Percentiles rank a stretch among this genome's conserved stretches.
phyloP scores from a whole-genome alignment of 2,888 invertebrate species.

The Noctua fimbriata region DNA sequence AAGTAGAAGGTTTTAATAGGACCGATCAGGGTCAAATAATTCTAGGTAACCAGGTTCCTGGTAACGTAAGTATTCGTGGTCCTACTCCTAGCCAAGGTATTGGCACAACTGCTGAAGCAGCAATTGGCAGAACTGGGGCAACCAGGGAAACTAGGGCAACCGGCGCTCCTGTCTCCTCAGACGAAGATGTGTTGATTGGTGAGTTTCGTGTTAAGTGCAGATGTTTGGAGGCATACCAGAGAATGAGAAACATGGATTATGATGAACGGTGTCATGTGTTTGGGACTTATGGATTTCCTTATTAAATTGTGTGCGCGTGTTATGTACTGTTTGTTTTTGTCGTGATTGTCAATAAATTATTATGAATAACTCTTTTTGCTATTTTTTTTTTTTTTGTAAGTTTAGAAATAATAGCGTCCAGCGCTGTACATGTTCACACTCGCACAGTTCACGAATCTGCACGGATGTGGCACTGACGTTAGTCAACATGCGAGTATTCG shows the following conservation, averaged over 20 bases:
- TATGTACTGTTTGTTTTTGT: slow-evolving; percentile 36
- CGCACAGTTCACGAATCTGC: neutral
- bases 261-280: slow-evolving; percentile 1
- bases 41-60: neutral
- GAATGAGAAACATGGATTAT: slow-evolving; percentile 13
- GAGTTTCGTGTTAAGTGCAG: slow-evolving; percentile 28
- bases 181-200: slow-evolving; percentile 16
- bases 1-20: neutral
- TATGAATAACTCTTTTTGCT: neutral
- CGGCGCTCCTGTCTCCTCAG: slow-evolving; percentile 8
- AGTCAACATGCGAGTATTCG: neutral
- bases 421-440: neutral
- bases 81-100: neutral
- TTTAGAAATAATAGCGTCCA: neutral
- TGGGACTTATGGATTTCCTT: neutral
- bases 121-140: neutral
- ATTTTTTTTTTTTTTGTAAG: neutral
- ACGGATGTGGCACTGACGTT: neutral
- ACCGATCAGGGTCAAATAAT: neutral
- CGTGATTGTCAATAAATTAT: slow-evolving; percentile 40
- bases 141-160: neutral
- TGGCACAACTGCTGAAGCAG: slow-evolving; percentile 18
- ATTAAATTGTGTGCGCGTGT: slow-evolving; percentile 35
- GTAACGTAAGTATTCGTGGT: neutral
- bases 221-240: slow-evolving; percentile 43